phyloP scores from a whole-genome alignment of 1,140 invertebrate species.

The Saccostrea echinata region DNA sequence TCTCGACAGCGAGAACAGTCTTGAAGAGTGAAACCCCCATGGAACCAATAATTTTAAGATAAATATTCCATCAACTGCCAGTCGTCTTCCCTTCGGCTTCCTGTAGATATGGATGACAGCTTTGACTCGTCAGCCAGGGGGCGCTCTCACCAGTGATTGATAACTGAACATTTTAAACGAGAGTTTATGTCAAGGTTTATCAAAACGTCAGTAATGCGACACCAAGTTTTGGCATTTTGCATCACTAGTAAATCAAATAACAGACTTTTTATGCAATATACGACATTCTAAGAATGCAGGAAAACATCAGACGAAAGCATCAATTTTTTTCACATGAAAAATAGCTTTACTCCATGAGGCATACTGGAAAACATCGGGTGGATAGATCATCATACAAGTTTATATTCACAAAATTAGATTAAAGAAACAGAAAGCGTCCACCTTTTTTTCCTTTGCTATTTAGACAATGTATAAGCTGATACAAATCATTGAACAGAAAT shows the following conservation, averaged over 20 bases:
- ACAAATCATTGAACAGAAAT: no score
- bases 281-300: conserved; percentile 14
- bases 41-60: conserved; percentile 37
- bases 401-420: no score
- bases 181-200: conserved; percentile 39
- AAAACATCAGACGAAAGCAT: neutral
- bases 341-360: no score
- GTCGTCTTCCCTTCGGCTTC: conserved; percentile 20
- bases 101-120: conserved; percentile 27
- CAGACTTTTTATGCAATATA: conserved; percentile 24
- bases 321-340: neutral
- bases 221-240: conserved; percentile 31
- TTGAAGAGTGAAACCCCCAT: conserved; percentile 33
- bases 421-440: no score
- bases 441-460: no score
- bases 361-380: no score
- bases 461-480: no score
- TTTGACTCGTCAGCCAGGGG: conserved; percentile 20
- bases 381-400: no score
- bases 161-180: conserved; percentile 33
- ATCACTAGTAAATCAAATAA: conserved; percentile 29
- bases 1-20: conserved; percentile 28
- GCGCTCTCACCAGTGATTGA: conserved; percentile 7
- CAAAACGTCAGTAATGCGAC: conserved; percentile 33
- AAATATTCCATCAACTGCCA: conserved; percentile 37